Evolutionary conservation across 2,113 vertebrate species (phyloP), one percentile per base, ranked within the genome.

Genomic region (Campylomormyrus tamandua): DNA sequence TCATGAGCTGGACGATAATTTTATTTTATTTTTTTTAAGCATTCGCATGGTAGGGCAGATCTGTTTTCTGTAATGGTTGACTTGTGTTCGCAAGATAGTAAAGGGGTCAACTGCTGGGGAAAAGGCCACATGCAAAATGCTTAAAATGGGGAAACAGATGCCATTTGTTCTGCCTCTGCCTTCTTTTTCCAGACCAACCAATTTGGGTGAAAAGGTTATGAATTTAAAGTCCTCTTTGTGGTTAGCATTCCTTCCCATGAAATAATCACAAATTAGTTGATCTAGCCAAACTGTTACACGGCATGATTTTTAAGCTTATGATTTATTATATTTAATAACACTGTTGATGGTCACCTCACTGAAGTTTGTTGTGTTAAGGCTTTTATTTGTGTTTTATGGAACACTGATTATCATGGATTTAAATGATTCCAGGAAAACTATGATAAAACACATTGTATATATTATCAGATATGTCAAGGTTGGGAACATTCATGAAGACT

Each of bases 41-140:
- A 6, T 80, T 80, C 15, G 13, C 15, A 42, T 80, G 74, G n/a
- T 35, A 90, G 92, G 90, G 92, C 92, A 92, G 90, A 90, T 92
- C 93, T 91, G 93, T 92, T 94, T 92, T 92, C 74, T 94, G 93
- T 92, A 94, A 93, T 92, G 90, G 91, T 93, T 94, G 94, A 93
- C 94, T 94, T 92, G 91, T 83, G 92, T 90, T 94, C 93, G 48
- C 49, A 83, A 89, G 74, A 83, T 83, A 89, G 90, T 90, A 93
- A 80, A 93, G 92, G 90, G 27, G 24, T 91, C 91, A 90, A 91
- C 90, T 93, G 88, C 89, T 92, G 70, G 92, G 91, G 24, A 93
- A 93, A 94, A 93, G 91, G 92, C 92, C 89, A 91, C 92, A 93
- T 93, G 91, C 92, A 94, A 94, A 93, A 94, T 89, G 89, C 93